phyloP scores from a whole-genome alignment of 2,888 invertebrate genomes.

The Nephrotoma guestfalica region DNA sequence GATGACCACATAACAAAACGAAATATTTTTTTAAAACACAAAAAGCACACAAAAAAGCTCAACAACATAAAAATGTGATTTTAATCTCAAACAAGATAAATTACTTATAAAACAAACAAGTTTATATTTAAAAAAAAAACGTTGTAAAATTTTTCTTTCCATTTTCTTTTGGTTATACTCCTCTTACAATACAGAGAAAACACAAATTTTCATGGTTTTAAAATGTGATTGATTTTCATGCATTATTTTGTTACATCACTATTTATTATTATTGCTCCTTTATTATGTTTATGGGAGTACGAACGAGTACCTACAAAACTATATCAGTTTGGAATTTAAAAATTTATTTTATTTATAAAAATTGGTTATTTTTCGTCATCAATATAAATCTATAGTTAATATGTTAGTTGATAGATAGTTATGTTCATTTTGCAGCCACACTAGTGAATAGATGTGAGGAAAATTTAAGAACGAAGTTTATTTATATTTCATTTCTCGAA shows the following conservation, averaged over 20 bases:
- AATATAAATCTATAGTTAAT: neutral
- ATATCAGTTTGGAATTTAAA: neutral
- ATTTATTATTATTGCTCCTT: neutral
- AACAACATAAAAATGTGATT: neutral
- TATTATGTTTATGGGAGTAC: neutral
- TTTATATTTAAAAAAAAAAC: neutral
- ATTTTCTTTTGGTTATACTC: neutral
- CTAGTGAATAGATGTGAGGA: neutral
- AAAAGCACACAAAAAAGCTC: neutral
- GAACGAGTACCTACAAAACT: neutral
- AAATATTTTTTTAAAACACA: neutral
- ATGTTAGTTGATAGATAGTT: neutral
- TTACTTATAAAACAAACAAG: neutral
- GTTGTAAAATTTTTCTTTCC: neutral
- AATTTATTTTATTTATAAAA: neutral
- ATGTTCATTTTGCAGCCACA: neutral
- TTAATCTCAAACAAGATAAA: neutral
- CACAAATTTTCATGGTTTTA: neutral
- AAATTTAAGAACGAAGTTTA: neutral
- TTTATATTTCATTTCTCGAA: neutral
- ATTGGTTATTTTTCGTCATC: neutral
- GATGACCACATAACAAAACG: neutral
- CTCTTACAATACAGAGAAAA: neutral
- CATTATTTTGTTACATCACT: neutral
- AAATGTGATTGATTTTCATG: neutral